Evolutionary conservation across 1,140 invertebrate species (phyloP).

Genomic region (Drosophila pectinifera): DNA sequence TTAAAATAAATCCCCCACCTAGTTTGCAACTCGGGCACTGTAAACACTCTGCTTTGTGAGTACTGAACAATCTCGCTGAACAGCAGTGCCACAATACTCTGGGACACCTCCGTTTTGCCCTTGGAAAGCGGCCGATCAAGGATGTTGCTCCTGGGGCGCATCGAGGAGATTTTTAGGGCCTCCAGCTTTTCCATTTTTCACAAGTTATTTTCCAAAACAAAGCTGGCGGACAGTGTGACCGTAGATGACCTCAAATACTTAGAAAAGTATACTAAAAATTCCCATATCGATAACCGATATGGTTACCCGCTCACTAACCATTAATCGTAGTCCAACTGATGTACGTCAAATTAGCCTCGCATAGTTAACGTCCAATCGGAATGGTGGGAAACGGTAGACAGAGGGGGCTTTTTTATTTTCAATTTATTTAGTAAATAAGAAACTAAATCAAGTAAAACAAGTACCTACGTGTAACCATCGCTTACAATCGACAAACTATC

Average conservation of each 20-base stretch:
- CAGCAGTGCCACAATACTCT: conserved; percentile 97
- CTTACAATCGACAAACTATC: too few relatives aligned
- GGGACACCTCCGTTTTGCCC: conserved; percentile 95
- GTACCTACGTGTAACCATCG: too few relatives aligned
- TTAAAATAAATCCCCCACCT: conserved; percentile 43
- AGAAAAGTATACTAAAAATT: too few relatives aligned
- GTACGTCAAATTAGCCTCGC: too few relatives aligned
- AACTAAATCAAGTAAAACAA: too few relatives aligned
- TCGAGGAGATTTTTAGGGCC: conserved; percentile 82
- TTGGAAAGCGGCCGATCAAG: conserved; percentile 96
- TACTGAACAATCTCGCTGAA: conserved; percentile 99
- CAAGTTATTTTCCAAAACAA: conserved; percentile 31
- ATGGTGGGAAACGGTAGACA: too few relatives aligned
- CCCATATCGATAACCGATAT: too few relatives aligned
- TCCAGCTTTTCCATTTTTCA: conserved; percentile 77
- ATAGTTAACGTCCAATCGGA: too few relatives aligned
- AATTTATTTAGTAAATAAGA: too few relatives aligned
- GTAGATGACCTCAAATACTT: not conserved
- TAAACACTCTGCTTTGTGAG: conserved; percentile 97
- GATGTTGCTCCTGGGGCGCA: conserved; percentile 91
- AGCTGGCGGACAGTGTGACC: not conserved
- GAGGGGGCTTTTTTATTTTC: too few relatives aligned
- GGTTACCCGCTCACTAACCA: too few relatives aligned
- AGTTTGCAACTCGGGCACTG: conserved; percentile 95
- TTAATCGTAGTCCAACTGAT: too few relatives aligned